A percentile compares a stretch with the other conserved stretches of the same genome.
Conservation (phyloP, 2,888 invertebrate species). For the Buathra laborator region DNA sequence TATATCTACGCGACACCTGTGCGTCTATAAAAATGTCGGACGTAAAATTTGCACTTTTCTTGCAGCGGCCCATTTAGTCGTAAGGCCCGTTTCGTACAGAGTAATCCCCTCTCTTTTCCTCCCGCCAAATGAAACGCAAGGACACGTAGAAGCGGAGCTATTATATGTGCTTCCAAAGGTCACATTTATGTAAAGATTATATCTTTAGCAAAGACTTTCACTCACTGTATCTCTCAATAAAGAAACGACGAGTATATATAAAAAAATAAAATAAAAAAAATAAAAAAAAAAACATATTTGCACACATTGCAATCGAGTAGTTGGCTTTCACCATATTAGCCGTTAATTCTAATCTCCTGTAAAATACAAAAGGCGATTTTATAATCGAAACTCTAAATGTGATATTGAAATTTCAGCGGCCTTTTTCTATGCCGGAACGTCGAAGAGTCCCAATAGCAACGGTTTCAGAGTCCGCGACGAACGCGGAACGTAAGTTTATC, state of each 20-base stretch:
- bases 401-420: slow-evolving; percentile 89
- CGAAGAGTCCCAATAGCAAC: slow-evolving; percentile 89
- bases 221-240: too few species aligned
- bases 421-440: slow-evolving; percentile 94
- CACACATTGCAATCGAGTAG: not conserved
- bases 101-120: too few species aligned
- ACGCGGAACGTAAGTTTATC: slow-evolving; percentile 88
- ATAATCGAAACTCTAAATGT: not conserved
- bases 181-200: too few species aligned
- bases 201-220: too few species aligned
- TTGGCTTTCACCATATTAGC: not conserved
- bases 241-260: not conserved
- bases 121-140: too few species aligned
- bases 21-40: too few species aligned
- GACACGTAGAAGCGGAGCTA: too few species aligned
- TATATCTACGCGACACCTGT: too few species aligned
- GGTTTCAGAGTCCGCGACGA: slow-evolving; percentile 94
- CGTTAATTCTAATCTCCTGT: not conserved
- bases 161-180: too few species aligned
- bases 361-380: not conserved
- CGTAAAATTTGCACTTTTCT: too few species aligned
- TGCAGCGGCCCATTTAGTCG: too few species aligned
- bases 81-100: too few species aligned
- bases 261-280: not conserved
- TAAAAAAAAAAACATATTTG: not conserved